A percentile compares a stretch with the other conserved stretches of the same genome.
These are phyloP conservation scores for Sebastes diploproa DNA, from an alignment of 2,797 vertebrate genomes.

Conservation along the genomic window DNA sequence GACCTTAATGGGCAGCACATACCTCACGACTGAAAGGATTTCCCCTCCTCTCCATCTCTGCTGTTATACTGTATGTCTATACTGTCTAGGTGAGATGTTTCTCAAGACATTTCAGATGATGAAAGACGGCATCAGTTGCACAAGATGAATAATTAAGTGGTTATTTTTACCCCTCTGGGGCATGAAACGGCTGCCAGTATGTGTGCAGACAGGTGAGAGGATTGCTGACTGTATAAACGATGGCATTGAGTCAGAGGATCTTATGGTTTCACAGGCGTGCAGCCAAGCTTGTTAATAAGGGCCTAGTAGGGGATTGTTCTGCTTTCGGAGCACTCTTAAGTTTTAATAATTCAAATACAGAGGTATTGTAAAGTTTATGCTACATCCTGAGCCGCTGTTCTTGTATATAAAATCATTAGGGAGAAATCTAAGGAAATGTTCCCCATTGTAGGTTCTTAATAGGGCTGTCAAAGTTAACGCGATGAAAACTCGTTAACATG, in stretches of 20 bases:
- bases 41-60: background rate
- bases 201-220: slow-evolving; percentile 79
- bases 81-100: slow-evolving; percentile 58
- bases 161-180: slow-evolving; percentile 70
- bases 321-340: slow-evolving; percentile 57
- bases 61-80: slow-evolving; percentile 5
- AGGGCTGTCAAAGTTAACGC: too few relatives aligned
- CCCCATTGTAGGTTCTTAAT: background rate
- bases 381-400: slow-evolving; percentile 18
- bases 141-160: slow-evolving; percentile 73
- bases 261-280: slow-evolving; percentile 66
- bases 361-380: slow-evolving; percentile 42
- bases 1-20: slow-evolving; percentile 11
- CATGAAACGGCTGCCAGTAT: slow-evolving; percentile 59
- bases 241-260: slow-evolving; percentile 75
- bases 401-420: slow-evolving; percentile 8
- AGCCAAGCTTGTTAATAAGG: slow-evolving; percentile 74
- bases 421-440: slow-evolving; percentile 1
- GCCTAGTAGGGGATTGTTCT: slow-evolving; percentile 32
- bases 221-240: slow-evolving; percentile 77
- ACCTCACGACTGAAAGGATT: background rate
- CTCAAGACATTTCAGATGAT: slow-evolving; percentile 64
- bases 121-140: slow-evolving; percentile 73
- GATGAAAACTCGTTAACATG: accelerated
- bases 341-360: slow-evolving; percentile 67